Evolutionary conservation across 1,140 invertebrate genomes (phyloP), one percentile per base, ranked within the genome.

Genomic region (Penaeus indicus): DNA sequence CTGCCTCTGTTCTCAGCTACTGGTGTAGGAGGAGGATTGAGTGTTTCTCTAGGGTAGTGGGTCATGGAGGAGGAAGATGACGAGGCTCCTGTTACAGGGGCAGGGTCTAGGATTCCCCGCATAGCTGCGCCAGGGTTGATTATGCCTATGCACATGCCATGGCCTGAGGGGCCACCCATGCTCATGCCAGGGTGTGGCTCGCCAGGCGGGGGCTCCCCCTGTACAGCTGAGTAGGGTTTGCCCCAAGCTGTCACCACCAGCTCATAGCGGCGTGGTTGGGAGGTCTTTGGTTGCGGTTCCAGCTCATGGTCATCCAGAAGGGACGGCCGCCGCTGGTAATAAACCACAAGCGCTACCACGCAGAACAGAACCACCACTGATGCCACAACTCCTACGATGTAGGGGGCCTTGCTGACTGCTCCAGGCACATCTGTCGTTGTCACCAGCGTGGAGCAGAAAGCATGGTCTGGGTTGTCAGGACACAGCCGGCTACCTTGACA

Each of bases 21-120:
- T 1, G 97, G 97, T 93, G 96, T 97, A 2, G 97, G 97, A 7
- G 97, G 97, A 63, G 97, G 97, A 93, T 98, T 98, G 38, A 97
- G 93, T 1, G 96, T 96, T 92, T 97, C 96, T 84, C 95, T 94
- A 1, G 97, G 97, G 93, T 97, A 97, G 67, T 92, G 92, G 4
- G 93, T 93, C 60, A 89, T 90, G 19, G 96, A 96, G 27, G 94
- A 94, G 11, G 95, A 96, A 91, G 96, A 96, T 0, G 96, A 97
- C 1, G 93, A 94, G 22, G 96, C 96, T 32, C 96, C 96, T 22
- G 96, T 97, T 18, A 97, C 95, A 90, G 97, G 96, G 92, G 96
- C 95, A 27, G 96, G 94, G 91, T 97, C 96, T 90, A 96, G 97
- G 82, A 84, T 92, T 92, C 54, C 92, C 91, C 93, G 72, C 85